Evolutionary conservation across 1,140 invertebrate species (phyloP).

Genomic region (Neotoxoptera formosana): DNA sequence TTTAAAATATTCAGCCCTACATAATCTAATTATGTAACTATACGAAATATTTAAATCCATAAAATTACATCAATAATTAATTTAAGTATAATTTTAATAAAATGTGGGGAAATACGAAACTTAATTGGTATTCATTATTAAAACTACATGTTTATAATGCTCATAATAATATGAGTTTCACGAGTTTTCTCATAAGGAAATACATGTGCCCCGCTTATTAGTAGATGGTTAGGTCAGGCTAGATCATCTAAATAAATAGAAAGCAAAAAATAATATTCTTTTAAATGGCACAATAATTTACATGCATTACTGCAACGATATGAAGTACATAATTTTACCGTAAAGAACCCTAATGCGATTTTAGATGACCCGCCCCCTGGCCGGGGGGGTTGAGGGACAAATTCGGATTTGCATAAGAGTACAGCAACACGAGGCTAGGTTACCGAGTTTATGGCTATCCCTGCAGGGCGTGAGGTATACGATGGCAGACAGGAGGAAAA

Average conservation of each 20-base stretch:
- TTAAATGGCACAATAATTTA: not conserved
- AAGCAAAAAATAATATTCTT: not conserved
- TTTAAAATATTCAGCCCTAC: not conserved
- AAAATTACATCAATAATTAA: not conserved
- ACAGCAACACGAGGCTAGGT: not conserved
- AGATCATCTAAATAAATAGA: not conserved
- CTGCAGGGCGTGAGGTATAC: not conserved
- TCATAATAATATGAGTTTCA: not conserved
- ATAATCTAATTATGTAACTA: not conserved
- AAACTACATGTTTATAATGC: not conserved
- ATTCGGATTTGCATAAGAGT: constrained; percentile 45
- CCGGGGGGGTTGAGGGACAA: not conserved
- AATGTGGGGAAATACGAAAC: not conserved
- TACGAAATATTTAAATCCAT: not conserved
- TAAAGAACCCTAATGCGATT: constrained; percentile 43
- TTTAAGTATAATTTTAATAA: constrained; percentile 1
- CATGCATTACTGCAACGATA: not conserved
- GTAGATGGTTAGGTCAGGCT: not conserved
- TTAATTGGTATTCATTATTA: not conserved
- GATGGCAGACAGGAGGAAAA: constrained; percentile 20
- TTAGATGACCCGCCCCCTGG: constrained; percentile 10
- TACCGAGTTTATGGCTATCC: constrained; percentile 23
- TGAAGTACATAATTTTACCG: not conserved
- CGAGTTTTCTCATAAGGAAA: not conserved
- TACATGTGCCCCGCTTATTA: not conserved